phyloP scores from a whole-genome alignment of 1,140 invertebrate genomes.

The Nymphalis io region DNA sequence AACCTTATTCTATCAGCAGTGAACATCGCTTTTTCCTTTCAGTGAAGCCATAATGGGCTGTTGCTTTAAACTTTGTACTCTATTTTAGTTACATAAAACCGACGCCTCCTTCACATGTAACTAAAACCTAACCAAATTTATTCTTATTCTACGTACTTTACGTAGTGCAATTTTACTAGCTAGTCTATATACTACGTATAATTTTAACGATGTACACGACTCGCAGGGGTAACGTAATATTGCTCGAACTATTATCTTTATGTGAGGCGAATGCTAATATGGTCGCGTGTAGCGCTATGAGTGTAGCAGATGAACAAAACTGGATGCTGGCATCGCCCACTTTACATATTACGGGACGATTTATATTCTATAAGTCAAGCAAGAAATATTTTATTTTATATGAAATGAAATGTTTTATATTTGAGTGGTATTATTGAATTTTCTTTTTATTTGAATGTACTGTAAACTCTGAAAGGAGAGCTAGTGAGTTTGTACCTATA shows the following conservation, averaged over 20 bases:
- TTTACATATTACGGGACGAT: conserved; percentile 15
- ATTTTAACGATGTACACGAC: conserved; percentile 15
- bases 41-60: conserved; percentile 17
- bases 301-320: conserved; percentile 13
- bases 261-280: conserved; percentile 34
- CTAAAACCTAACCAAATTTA: conserved; percentile 17
- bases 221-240: conserved; percentile 17
- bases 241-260: conserved; percentile 30
- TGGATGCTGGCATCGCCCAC: background rate
- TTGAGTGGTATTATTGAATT: background rate
- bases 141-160: conserved; percentile 12
- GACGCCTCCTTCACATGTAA: background rate
- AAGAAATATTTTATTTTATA: background rate
- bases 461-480: no score
- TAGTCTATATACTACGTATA: conserved; percentile 12
- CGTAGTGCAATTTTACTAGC: conserved; percentile 3
- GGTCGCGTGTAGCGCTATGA: background rate
- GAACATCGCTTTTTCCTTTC: conserved; percentile 17
- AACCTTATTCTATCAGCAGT: conserved; percentile 12
- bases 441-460: no score
- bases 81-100: background rate
- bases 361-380: conserved; percentile 12
- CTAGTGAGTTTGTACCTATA: no score
- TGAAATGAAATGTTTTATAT: background rate
- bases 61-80: conserved; percentile 16